Evolutionary conservation across 2,888 invertebrate genomes (phyloP).

Genomic region (Parascotia fuliginaria): DNA sequence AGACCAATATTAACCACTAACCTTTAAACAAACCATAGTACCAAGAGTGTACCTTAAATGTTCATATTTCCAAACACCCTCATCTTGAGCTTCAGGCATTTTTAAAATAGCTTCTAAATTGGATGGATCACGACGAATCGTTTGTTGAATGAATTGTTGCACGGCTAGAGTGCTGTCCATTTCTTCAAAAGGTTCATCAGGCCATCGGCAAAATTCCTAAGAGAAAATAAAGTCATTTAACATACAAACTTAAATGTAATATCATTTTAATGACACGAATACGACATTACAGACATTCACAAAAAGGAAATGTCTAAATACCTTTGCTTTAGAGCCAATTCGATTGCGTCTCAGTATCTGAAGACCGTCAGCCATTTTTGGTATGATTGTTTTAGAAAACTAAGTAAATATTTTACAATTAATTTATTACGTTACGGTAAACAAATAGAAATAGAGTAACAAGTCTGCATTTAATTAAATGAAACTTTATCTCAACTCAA

Average conservation of each 20-base stretch:
- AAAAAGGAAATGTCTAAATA: slow-evolving; percentile 52
- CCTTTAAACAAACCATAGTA: neutral
- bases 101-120: slow-evolving; percentile 97
- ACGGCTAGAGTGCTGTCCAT: slow-evolving; percentile 99
- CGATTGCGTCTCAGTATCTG: slow-evolving; percentile 94
- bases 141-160: slow-evolving; percentile 99
- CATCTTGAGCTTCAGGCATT: slow-evolving; percentile 98
- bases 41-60: slow-evolving; percentile 91
- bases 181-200: slow-evolving; percentile 98
- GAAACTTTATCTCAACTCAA: no score
- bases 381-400: no score
- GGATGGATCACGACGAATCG: slow-evolving; percentile 96
- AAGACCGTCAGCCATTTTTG: slow-evolving; percentile 93
- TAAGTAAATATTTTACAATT: no score
- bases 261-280: no score
- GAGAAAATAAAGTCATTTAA: slow-evolving; percentile 15
- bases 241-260: neutral
- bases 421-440: no score
- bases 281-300: no score
- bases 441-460: no score
- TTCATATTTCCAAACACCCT: slow-evolving; percentile 99
- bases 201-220: slow-evolving; percentile 98
- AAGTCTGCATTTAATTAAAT: no score
- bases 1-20: neutral
- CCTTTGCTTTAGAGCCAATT: slow-evolving; percentile 96